These are phyloP conservation scores for Odontothrips loti DNA, from an alignment of 2,888 invertebrate genomes.

Conservation along the genomic window DNA sequence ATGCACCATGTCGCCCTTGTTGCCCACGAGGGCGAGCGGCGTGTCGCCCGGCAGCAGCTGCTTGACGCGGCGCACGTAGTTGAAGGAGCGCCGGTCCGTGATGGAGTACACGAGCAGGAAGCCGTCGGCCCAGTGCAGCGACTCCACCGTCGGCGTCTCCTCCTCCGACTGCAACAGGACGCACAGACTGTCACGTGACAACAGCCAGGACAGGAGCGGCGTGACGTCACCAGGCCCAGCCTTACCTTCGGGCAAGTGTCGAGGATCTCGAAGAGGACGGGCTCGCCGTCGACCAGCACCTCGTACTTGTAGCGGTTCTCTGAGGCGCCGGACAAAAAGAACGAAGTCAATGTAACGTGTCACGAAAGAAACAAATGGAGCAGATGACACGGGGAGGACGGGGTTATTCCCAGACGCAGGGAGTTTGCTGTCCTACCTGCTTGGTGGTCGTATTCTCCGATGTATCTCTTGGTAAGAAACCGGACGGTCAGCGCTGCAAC, in stretches of 20 bases:
- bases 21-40: slow-evolving; percentile 80
- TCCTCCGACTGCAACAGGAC: slow-evolving; percentile 57
- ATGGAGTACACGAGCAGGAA: slow-evolving; percentile 84
- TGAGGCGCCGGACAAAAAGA: slow-evolving; percentile 44
- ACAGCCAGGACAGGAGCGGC: no score
- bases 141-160: slow-evolving; percentile 68
- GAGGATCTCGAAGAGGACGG: slow-evolving; percentile 83
- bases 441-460: slow-evolving; percentile 92
- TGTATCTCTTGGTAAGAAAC: slow-evolving; percentile 87
- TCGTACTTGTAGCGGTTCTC: slow-evolving; percentile 75
- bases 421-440: slow-evolving; percentile 59
- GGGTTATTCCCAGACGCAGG: not conserved
- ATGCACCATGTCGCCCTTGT: slow-evolving; percentile 88
- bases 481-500: slow-evolving; percentile 74
- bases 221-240: no score
- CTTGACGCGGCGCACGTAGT: slow-evolving; percentile 72
- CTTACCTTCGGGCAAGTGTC: slow-evolving; percentile 82
- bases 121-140: slow-evolving; percentile 86
- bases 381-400: not conserved
- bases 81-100: slow-evolving; percentile 79
- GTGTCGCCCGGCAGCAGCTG: slow-evolving; percentile 58
- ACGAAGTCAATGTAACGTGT: slow-evolving; percentile 39
- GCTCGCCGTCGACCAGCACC: slow-evolving; percentile 80
- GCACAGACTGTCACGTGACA: no score
- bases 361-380: slow-evolving; percentile 32